Conservation (phyloP, 2,888 invertebrate genomes). For the Endomychus coccineus region DNA sequence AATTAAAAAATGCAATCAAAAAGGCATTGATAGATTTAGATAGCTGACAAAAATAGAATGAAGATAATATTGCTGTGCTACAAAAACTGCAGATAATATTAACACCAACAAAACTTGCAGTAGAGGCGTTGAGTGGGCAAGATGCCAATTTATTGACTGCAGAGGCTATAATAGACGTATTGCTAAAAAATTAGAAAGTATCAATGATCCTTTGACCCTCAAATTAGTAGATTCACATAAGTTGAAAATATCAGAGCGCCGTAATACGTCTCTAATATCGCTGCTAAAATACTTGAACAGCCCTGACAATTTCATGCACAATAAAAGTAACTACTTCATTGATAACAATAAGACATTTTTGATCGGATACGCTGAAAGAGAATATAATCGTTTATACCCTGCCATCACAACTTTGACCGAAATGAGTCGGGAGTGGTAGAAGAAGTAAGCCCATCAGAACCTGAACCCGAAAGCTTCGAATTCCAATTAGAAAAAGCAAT, state of each 20-base stretch:
- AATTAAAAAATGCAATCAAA: slow-evolving; percentile 13
- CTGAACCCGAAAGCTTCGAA: slow-evolving; percentile 10
- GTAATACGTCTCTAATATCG: slow-evolving; percentile 7
- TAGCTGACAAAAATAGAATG: too few species aligned
- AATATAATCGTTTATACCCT: slow-evolving; percentile 10
- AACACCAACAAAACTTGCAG: too few species aligned
- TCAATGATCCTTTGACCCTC: slow-evolving; percentile 4
- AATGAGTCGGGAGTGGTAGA: slow-evolving; percentile 8
- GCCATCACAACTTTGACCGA: slow-evolving; percentile 11
- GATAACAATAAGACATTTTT: slow-evolving; percentile 10
- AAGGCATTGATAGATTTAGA: slow-evolving; percentile 17
- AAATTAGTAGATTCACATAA: slow-evolving; percentile 5
- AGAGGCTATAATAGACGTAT: too few species aligned
- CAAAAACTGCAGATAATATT: too few species aligned
- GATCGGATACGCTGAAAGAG: slow-evolving; percentile 9
- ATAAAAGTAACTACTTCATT: slow-evolving; percentile 11
- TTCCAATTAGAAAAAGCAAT: not conserved
- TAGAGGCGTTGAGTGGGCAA: too few species aligned
- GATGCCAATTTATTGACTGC: too few species aligned
- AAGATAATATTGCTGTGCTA: too few species aligned
- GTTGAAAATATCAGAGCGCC: slow-evolving; percentile 5
- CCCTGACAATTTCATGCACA: slow-evolving; percentile 10
- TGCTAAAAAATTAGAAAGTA: too few species aligned
- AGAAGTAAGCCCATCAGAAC: slow-evolving; percentile 10
- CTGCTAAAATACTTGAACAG: slow-evolving; percentile 9